Conservation (phyloP, 2,888 invertebrate species). For the Rapana venosa region DNA sequence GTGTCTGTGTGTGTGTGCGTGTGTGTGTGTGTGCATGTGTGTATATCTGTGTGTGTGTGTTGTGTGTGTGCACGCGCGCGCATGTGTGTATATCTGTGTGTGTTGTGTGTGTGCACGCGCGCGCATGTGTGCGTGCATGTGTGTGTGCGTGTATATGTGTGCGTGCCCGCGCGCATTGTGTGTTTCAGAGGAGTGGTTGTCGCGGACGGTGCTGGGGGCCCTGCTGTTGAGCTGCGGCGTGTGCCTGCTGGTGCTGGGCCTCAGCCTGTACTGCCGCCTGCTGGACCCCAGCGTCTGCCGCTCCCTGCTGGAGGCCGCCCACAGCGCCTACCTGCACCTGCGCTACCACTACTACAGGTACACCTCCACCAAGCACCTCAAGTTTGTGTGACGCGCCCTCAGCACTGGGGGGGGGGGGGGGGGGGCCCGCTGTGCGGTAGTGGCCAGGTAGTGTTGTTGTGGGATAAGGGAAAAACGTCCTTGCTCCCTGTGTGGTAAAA, state of each 20-base stretch:
- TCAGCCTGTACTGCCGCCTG: slow-evolving; percentile 66
- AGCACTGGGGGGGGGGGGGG: no score
- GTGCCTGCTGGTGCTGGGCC: slow-evolving; percentile 60
- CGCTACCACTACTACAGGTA: slow-evolving; percentile 66
- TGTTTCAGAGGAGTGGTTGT: slow-evolving; percentile 66
- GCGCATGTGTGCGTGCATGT: no score
- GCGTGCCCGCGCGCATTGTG: neutral
- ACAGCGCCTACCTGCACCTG: slow-evolving; percentile 56
- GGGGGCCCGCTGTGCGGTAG: no score
- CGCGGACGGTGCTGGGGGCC: slow-evolving; percentile 58
- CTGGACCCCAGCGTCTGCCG: slow-evolving; percentile 47
- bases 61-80: neutral
- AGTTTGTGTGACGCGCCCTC: slow-evolving; percentile 36
- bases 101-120: neutral
- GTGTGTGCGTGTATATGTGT: no score
- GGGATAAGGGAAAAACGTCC: no score
- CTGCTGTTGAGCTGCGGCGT: slow-evolving; percentile 61
- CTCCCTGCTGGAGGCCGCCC: slow-evolving; percentile 53
- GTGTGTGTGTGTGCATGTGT: slow-evolving; percentile 9
- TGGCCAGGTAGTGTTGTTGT: no score
- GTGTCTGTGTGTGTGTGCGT: no score
- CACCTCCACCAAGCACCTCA: slow-evolving; percentile 50
- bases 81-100: neutral
- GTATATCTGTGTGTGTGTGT: neutral
- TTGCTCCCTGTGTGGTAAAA: no score